Conservation (phyloP, 2,888 invertebrate species). For the Leptinotarsa haldemani region DNA sequence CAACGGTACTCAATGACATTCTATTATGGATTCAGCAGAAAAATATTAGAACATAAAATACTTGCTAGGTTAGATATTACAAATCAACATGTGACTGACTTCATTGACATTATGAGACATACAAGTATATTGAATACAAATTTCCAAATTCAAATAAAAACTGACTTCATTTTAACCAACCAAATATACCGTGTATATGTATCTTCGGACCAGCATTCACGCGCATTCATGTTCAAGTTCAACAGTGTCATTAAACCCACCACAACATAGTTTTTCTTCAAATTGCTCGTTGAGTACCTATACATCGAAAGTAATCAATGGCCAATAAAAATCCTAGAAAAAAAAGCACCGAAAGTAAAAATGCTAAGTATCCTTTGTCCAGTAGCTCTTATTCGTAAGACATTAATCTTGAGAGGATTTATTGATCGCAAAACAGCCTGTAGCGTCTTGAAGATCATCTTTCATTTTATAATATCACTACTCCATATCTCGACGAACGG, state of each 20-base stretch:
- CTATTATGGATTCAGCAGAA: too few species aligned
- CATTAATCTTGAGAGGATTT: slow-evolving; percentile 1
- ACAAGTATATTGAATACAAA: too few species aligned
- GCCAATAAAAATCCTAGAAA: slow-evolving; percentile 35
- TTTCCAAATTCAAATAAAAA: too few species aligned
- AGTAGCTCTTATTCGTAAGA: slow-evolving; percentile 24
- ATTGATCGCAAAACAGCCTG: neutral
- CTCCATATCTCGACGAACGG: neutral
- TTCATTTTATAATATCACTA: neutral
- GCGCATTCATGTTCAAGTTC: slow-evolving; percentile 25
- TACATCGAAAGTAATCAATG: slow-evolving; percentile 33
- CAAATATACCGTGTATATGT: too few species aligned
- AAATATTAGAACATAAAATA: too few species aligned
- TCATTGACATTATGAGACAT: too few species aligned
- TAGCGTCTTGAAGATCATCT: neutral
- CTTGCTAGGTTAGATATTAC: too few species aligned
- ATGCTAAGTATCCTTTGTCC: slow-evolving; percentile 27
- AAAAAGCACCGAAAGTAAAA: slow-evolving; percentile 30
- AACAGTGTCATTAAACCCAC: slow-evolving; percentile 37
- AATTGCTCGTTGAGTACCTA: slow-evolving; percentile 28
- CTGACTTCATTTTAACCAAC: too few species aligned
- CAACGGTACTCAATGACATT: too few species aligned
- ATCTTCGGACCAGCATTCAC: too few species aligned
- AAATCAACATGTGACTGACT: too few species aligned
- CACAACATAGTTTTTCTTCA: slow-evolving; percentile 34